Conservation (phyloP, 1,140 invertebrate species). For the Listronotus bonariensis region DNA sequence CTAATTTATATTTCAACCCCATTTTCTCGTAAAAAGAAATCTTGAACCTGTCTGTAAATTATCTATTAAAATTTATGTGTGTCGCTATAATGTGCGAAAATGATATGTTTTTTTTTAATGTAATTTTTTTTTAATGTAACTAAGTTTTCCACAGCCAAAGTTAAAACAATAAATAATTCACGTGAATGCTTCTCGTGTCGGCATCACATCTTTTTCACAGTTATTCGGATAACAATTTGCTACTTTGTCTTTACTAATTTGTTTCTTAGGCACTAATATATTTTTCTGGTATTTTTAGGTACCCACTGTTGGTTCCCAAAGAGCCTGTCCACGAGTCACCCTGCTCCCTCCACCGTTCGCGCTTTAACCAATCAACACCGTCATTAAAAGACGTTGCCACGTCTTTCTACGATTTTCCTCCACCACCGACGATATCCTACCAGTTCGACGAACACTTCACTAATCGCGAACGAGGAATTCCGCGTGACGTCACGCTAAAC, state of each 20-base stretch:
- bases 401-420: constrained; percentile 62
- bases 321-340: constrained; percentile 56
- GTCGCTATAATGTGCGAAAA: too few species aligned
- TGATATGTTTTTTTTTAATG: too few species aligned
- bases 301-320: constrained; percentile 58
- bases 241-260: constrained; percentile 1
- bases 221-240: background rate
- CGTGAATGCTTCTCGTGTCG: too few species aligned
- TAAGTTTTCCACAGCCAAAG: too few species aligned
- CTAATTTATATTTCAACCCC: too few species aligned
- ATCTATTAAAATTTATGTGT: too few species aligned
- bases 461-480: constrained; percentile 41
- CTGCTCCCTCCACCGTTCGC: constrained; percentile 55
- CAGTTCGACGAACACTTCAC: constrained; percentile 50
- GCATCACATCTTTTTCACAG: too few species aligned
- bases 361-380: constrained; percentile 57
- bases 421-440: constrained; percentile 57
- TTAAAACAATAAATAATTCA: too few species aligned
- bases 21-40: too few species aligned
- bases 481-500: constrained; percentile 51
- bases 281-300: constrained; percentile 42
- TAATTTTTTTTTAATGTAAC: too few species aligned
- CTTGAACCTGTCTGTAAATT: too few species aligned
- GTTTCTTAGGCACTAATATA: background rate
- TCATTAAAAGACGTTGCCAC: constrained; percentile 63